Percentiles rank a stretch among this genome's conserved stretches.
These are phyloP conservation scores for Agonum fuliginosum DNA, from an alignment of 2,888 invertebrate genomes.

Conservation along the genomic window DNA sequence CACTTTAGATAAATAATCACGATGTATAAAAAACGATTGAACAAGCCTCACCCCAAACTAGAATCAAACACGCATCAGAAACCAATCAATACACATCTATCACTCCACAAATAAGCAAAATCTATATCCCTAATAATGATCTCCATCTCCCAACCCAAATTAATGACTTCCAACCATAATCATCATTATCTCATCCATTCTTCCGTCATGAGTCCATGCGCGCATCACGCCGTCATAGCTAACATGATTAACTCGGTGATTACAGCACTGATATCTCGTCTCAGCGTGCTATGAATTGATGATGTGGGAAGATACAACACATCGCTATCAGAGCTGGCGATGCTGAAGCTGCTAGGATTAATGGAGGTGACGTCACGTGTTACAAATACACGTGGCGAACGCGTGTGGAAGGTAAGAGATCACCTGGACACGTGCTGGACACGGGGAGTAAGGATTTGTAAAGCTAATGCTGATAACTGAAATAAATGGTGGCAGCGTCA, in stretches of 20 bases:
- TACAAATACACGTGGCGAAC: constrained; percentile 20
- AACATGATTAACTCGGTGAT: background rate
- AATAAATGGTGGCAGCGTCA: no score
- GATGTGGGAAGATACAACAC: background rate
- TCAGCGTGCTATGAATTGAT: background rate
- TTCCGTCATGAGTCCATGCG: background rate
- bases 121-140: no score
- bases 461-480: background rate
- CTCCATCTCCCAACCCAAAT: background rate
- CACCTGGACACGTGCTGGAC: constrained; percentile 46
- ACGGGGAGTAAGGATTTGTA: constrained; percentile 19
- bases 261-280: background rate
- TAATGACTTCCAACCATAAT: background rate
- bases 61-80: background rate
- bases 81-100: background rate
- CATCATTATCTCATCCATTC: background rate
- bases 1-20: no score
- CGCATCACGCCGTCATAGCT: background rate
- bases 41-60: no score
- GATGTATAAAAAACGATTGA: no score
- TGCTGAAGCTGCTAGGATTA: background rate
- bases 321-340: background rate
- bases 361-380: constrained; percentile 1
- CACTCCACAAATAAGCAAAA: no score
- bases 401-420: constrained; percentile 5